Evolutionary conservation across 2,797 vertebrate genomes (phyloP).

Genomic region (Falco cherrug): DNA sequence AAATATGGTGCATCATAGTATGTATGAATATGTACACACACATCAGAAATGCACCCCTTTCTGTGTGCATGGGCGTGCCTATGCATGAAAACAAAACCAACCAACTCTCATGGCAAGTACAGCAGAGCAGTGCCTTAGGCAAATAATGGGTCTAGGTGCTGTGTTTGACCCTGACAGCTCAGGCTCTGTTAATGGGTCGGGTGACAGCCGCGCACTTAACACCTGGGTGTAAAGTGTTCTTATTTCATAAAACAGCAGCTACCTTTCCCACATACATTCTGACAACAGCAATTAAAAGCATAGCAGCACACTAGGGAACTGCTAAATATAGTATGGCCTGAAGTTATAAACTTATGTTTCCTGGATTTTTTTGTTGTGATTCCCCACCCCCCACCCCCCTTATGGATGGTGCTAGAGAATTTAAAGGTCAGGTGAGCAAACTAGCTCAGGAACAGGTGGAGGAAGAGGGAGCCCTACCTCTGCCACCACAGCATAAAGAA

Average conservation of each 20-base stretch:
- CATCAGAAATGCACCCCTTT: neutral
- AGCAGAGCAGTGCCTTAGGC: neutral
- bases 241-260: neutral
- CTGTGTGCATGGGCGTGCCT: accelerated
- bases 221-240: neutral
- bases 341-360: neutral
- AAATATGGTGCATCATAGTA: neutral
- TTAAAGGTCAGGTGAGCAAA: neutral
- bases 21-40: neutral
- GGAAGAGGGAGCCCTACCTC: neutral
- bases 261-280: neutral
- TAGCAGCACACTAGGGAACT: neutral
- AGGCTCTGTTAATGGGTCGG: accelerated
- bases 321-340: conserved; percentile 43
- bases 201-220: neutral
- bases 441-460: neutral
- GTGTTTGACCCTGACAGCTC: neutral
- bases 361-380: neutral
- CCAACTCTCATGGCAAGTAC: neutral
- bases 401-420: neutral
- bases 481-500: neutral
- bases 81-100: neutral
- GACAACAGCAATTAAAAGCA: conserved; percentile 16
- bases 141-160: neutral
- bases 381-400: neutral